Conservation (phyloP, 2,888 invertebrate genomes). For the Prionchulus punctatus region DNA sequence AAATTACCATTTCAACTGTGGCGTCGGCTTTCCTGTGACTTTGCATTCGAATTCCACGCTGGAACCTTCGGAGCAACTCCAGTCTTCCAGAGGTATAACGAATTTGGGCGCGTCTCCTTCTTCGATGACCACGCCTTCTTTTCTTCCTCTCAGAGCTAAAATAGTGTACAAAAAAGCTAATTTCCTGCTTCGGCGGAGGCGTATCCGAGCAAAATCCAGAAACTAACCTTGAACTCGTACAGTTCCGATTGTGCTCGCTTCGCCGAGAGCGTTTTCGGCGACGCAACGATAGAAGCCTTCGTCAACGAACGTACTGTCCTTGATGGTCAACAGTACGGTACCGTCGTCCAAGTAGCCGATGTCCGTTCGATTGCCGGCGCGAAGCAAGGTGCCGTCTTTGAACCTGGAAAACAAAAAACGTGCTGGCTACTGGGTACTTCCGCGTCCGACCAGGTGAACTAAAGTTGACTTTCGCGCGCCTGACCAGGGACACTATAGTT, state of each 20-base stretch:
- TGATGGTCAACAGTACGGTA: slow-evolving; percentile 20
- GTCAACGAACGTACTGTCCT: slow-evolving; percentile 24
- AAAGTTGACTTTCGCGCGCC: too few relatives aligned
- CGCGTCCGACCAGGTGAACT: too few relatives aligned
- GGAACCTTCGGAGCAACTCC: slow-evolving; percentile 58
- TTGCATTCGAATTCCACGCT: slow-evolving; percentile 67
- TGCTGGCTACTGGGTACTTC: too few relatives aligned
- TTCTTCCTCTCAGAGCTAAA: slow-evolving; percentile 21
- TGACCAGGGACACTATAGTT: too few relatives aligned
- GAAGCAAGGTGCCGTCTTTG: slow-evolving; percentile 27
- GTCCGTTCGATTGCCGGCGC: slow-evolving; percentile 17
- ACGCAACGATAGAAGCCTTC: slow-evolving; percentile 30
- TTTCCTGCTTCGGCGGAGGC: not conserved
- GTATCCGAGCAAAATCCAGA: not conserved
- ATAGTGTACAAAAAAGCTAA: not conserved
- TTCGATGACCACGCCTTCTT: slow-evolving; percentile 19
- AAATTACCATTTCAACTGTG: slow-evolving; percentile 70
- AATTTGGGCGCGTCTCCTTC: slow-evolving; percentile 27
- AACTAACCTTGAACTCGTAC: slow-evolving; percentile 25
- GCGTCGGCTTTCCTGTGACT: slow-evolving; percentile 69
- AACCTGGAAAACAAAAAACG: slow-evolving; percentile 23
- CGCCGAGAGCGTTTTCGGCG: slow-evolving; percentile 26
- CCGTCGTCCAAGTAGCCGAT: slow-evolving; percentile 24
- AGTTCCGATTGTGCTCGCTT: slow-evolving; percentile 26
- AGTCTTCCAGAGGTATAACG: slow-evolving; percentile 36